Conservation (phyloP, 1,140 invertebrate genomes). For the Drosophila kurseongensis region DNA sequence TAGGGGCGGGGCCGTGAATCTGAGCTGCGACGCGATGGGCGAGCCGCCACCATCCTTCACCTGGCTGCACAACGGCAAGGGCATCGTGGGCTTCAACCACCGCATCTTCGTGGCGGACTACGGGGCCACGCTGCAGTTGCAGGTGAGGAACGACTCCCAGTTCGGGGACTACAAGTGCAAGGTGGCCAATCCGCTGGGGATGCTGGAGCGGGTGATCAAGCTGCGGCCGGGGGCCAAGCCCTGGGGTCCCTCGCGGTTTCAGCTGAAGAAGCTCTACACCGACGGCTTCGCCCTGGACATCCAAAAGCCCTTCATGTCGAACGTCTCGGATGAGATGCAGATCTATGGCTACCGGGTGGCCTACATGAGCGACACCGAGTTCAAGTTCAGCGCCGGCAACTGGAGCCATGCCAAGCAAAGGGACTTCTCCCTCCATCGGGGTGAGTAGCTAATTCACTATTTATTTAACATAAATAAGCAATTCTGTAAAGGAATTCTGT, state of each 20-base stretch:
- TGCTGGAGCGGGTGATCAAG: conserved; percentile 85
- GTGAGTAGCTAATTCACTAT: conserved; percentile 36
- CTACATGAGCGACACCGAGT: conserved; percentile 75
- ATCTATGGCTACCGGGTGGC: conserved; percentile 80
- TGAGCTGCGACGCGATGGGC: conserved; percentile 87
- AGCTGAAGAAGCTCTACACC: conserved; percentile 75
- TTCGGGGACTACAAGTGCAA: conserved; percentile 87
- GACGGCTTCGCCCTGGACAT: conserved; percentile 84
- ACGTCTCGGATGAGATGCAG: conserved; percentile 78
- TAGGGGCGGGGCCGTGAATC: conserved; percentile 86
- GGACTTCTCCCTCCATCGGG: conserved; percentile 75
- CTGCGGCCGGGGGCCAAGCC: conserved; percentile 85
- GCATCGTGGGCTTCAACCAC: conserved; percentile 78
- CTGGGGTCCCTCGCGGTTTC: conserved; percentile 77
- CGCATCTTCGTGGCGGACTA: conserved; percentile 84
- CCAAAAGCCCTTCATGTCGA: conserved; percentile 59
- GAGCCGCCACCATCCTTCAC: conserved; percentile 86
- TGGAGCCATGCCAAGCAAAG: conserved; percentile 79
- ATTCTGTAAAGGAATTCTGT: too few species aligned
- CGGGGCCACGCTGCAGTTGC: conserved; percentile 85
- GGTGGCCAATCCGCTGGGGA: conserved; percentile 86
- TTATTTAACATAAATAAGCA: too few species aligned
- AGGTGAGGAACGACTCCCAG: conserved; percentile 84
- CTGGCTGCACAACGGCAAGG: conserved; percentile 85
- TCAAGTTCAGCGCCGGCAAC: conserved; percentile 72